A percentile compares a stretch with the other conserved stretches of the same genome.
These are phyloP conservation scores for Chlorodrepanis virens DNA, from an alignment of 2,113 vertebrate species.

Conservation along the genomic window DNA sequence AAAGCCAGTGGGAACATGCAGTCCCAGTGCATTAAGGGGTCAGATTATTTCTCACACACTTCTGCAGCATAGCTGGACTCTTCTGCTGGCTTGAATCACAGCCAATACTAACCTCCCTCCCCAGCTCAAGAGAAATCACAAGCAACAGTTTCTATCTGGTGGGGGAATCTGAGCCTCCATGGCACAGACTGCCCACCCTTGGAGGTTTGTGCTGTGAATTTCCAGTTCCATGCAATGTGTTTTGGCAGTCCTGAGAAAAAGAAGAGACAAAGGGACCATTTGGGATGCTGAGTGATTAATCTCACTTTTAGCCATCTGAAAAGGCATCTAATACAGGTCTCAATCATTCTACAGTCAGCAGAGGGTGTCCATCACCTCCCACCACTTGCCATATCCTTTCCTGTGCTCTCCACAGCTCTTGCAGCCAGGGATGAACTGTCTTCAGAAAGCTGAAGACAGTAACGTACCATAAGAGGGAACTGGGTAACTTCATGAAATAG, in stretches of 20 bases:
- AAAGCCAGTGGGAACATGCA: background rate
- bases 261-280: background rate
- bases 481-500: background rate
- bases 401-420: background rate
- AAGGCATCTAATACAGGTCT: background rate
- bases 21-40: background rate
- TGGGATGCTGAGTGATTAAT: background rate
- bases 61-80: background rate
- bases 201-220: background rate
- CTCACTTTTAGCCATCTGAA: background rate
- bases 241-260: background rate
- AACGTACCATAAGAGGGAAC: background rate
- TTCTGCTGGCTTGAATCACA: background rate
- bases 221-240: background rate
- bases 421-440: background rate
- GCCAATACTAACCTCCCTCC: background rate
- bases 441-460: background rate
- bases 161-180: background rate
- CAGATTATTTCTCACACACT: background rate
- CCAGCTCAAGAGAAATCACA: background rate
- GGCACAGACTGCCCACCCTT: background rate
- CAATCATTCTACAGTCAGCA: background rate
- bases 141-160: background rate
- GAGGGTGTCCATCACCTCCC: background rate
- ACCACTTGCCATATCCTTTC: background rate